These are phyloP conservation scores for Oryzias dopingdopingensis DNA, from an alignment of 2,797 vertebrate genomes.

Conservation along the genomic window DNA sequence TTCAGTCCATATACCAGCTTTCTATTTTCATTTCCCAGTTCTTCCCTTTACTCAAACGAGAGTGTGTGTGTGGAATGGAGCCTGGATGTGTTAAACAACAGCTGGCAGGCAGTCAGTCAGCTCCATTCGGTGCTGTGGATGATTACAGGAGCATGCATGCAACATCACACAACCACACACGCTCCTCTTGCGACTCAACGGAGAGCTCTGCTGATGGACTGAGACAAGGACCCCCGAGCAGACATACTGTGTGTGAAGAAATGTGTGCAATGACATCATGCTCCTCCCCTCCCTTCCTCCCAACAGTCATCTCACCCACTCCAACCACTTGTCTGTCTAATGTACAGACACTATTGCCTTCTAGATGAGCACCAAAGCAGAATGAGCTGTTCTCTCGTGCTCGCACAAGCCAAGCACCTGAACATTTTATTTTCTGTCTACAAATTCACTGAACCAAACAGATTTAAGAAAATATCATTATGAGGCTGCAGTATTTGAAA, in stretches of 20 bases:
- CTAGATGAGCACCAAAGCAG: constrained; percentile 42
- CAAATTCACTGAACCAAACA: constrained; percentile 41
- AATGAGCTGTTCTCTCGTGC: constrained; percentile 45
- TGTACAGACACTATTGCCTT: constrained; percentile 46
- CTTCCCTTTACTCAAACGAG: constrained; percentile 28
- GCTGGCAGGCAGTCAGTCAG: constrained; percentile 62
- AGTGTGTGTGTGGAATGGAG: constrained; percentile 44
- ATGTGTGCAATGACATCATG: constrained; percentile 64
- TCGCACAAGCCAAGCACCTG: constrained; percentile 37
- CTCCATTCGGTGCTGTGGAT: constrained; percentile 55
- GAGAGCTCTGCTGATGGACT: constrained; percentile 47
- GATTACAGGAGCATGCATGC: constrained; percentile 29
- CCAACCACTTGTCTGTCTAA: constrained; percentile 46
- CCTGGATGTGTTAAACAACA: constrained; percentile 64
- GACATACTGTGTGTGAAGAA: constrained; percentile 40
- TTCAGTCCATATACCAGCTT: constrained; percentile 26
- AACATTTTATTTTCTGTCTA: constrained; percentile 51
- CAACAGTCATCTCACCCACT: constrained; percentile 45
- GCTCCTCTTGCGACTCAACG: constrained; percentile 43
- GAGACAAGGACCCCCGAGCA: constrained; percentile 42
- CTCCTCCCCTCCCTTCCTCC: constrained; percentile 25
- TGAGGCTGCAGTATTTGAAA: constrained; percentile 38
- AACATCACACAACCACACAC: constrained; percentile 42
- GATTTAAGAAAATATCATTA: constrained; percentile 25
- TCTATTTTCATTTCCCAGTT: constrained; percentile 35